phyloP scores from a whole-genome alignment of 2,797 vertebrate species.

The Ctenochaetus hawaiiensis region DNA sequence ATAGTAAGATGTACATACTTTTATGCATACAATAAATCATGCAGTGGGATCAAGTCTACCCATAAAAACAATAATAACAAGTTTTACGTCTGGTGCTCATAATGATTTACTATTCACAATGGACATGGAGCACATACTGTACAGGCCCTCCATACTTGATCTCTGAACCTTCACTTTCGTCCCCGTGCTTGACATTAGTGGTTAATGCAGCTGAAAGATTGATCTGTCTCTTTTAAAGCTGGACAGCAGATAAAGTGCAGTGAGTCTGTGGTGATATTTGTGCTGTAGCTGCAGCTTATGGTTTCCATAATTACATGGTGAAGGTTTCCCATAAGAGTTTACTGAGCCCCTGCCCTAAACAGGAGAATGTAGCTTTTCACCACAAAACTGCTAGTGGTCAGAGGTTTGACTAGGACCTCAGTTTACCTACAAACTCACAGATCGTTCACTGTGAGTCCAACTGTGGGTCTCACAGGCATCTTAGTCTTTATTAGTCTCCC shows the following conservation, averaged over 20 bases:
- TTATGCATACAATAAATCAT: conserved; percentile 16
- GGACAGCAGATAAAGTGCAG: conserved; percentile 69
- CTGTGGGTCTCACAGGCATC: background rate
- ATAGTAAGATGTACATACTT: conserved; percentile 11
- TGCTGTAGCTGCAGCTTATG: conserved; percentile 81
- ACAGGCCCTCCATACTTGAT: background rate
- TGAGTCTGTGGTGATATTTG: conserved; percentile 78
- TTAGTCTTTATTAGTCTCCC: conserved; percentile 4
- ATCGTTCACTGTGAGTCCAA: conserved; percentile 3
- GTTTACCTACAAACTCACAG: conserved; percentile 65
- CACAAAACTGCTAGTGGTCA: conserved; percentile 72
- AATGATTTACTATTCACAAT: conserved; percentile 38
- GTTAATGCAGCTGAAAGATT: conserved; percentile 62
- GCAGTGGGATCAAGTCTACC: conserved; percentile 11
- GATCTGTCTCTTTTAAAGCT: conserved; percentile 63
- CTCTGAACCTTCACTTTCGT: conserved; percentile 35
- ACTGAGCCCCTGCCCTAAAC: conserved; percentile 68
- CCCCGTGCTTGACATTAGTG: conserved; percentile 57
- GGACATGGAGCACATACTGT: conserved; percentile 29
- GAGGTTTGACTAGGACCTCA: conserved; percentile 48
- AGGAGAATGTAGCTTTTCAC: conserved; percentile 69
- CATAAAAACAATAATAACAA: conserved; percentile 39
- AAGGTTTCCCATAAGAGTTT: conserved; percentile 71
- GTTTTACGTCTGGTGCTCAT: conserved; percentile 21
- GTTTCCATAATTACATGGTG: conserved; percentile 81